Evolutionary conservation across 2,888 invertebrate genomes (phyloP).

Genomic region (Salticus scenicus): DNA sequence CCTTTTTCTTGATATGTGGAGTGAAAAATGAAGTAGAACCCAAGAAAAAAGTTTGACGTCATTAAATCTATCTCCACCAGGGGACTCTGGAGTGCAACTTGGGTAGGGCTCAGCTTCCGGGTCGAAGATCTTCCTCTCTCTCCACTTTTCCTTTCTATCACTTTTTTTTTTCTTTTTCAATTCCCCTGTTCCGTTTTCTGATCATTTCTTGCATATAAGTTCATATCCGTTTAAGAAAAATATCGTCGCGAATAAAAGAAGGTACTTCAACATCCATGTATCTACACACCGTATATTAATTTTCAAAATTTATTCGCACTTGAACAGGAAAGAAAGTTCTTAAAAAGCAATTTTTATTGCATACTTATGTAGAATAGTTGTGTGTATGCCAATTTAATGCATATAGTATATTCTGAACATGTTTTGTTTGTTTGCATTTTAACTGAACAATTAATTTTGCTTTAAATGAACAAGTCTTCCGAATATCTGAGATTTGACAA

Average conservation of each 20-base stretch:
- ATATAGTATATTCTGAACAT: no score
- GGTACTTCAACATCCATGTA: background rate
- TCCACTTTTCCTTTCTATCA: background rate
- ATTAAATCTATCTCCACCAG: slow-evolving; percentile 61
- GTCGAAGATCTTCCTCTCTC: slow-evolving; percentile 24
- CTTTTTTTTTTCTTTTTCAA: background rate
- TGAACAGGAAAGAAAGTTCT: no score
- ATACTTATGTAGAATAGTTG: no score
- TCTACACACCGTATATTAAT: no score
- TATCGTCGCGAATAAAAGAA: background rate
- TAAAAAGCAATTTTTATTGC: no score
- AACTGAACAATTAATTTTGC: no score
- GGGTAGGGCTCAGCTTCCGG: slow-evolving; percentile 50
- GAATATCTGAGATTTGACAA: no score
- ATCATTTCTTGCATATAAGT: slow-evolving; percentile 26
- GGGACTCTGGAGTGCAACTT: slow-evolving; percentile 53
- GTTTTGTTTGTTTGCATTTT: no score
- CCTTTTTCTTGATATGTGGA: background rate
- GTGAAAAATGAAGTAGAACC: background rate
- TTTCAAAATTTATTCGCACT: no score
- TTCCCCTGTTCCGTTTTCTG: background rate
- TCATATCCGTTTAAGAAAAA: slow-evolving; percentile 38
- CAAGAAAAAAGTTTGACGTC: slow-evolving; percentile 36
- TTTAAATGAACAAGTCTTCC: no score
- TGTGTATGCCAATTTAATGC: no score